These are phyloP conservation scores for Polyommatus iphigenia DNA, from an alignment of 2,888 invertebrate genomes.

Conservation along the genomic window DNA sequence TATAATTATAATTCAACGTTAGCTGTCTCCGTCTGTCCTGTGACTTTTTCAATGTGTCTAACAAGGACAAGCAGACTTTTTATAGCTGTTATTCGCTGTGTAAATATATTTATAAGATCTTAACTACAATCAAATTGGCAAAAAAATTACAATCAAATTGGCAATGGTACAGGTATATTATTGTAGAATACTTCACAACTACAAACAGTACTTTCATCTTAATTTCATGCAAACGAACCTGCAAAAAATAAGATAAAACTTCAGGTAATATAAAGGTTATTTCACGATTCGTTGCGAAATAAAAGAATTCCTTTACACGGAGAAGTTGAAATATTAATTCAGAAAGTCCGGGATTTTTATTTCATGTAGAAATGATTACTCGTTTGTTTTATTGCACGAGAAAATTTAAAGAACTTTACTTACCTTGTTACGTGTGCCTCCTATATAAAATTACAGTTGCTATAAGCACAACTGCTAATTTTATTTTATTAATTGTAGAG, in stretches of 20 bases:
- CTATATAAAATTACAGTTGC: no score
- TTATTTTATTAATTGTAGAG: no score
- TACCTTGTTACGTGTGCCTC: no score
- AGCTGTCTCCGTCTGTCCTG: no score
- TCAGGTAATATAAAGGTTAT: not conserved
- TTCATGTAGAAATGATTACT: not conserved
- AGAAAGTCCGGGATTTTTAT: not conserved
- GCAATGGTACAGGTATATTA: not conserved
- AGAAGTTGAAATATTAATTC: constrained; percentile 7
- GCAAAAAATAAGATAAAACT: constrained; percentile 5
- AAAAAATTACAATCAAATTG: not conserved
- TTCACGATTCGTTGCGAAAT: not conserved
- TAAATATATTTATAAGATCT: no score
- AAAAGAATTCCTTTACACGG: not conserved
- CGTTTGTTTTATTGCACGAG: not conserved
- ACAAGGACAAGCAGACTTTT: not conserved
- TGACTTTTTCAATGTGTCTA: not conserved
- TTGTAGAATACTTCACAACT: not conserved
- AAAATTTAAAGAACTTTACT: not conserved
- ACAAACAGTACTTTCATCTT: not conserved
- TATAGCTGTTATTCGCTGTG: not conserved
- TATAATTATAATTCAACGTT: no score
- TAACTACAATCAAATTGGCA: not conserved
- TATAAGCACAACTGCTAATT: not conserved
- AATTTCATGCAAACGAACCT: constrained; percentile 7